phyloP scores from a whole-genome alignment of 2,888 invertebrate species.

The Rhagophthalmus giganteus region DNA sequence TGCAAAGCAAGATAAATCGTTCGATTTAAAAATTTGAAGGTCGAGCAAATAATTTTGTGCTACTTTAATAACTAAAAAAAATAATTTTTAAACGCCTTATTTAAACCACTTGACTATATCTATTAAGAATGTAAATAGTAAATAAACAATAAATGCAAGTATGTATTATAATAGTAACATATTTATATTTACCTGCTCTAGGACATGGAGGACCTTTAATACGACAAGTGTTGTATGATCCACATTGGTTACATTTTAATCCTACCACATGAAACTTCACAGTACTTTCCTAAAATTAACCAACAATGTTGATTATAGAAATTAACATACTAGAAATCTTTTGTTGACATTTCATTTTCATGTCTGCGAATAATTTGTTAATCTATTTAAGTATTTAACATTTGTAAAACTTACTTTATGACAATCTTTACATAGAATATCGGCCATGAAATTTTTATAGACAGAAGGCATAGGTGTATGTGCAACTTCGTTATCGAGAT shows the following conservation, averaged over 20 bases:
- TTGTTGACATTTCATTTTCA: too few species aligned
- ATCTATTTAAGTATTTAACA: too few species aligned
- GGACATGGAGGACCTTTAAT: conserved; percentile 63
- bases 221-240: conserved; percentile 89
- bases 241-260: conserved; percentile 81
- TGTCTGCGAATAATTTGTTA: too few species aligned
- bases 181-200: conserved; percentile 18
- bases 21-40: too few species aligned
- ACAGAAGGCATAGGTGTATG: conserved; percentile 84
- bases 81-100: too few species aligned
- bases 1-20: too few species aligned
- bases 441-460: conserved; percentile 77
- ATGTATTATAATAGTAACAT: background rate
- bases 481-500: conserved; percentile 79
- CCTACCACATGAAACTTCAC: conserved; percentile 88
- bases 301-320: too few species aligned
- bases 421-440: conserved; percentile 89
- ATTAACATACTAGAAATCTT: too few species aligned
- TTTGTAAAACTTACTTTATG: conserved; percentile 70
- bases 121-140: background rate
- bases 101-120: too few species aligned
- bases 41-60: background rate
- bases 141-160: background rate
- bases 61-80: too few species aligned
- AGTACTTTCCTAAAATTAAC: conserved; percentile 66